Evolutionary conservation across 2,888 invertebrate species (phyloP), one percentile per base, ranked within the genome.

Genomic region (Carabus problematicus): DNA sequence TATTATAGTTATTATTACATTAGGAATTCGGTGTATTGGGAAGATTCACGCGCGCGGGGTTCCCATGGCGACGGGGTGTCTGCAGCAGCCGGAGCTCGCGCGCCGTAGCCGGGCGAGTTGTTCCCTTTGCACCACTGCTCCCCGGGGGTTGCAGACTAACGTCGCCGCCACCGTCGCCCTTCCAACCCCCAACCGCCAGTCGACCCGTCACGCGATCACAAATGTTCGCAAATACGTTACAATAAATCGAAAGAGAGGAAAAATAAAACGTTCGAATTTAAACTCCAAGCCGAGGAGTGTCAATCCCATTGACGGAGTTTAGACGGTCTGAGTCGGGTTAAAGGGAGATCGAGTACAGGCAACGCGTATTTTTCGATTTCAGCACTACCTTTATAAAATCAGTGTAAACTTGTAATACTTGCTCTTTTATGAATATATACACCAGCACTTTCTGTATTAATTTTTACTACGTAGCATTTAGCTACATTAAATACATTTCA

Each of bases 31-130:
- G 29, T 29, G 29, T 29, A 3, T 29, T 29, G 29, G 29, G 29
- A 29, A 29, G 29, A 29, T 29, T 29, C 29, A 29, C 29, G 52
- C 52, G 52, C 49, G 12, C 58, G 58, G 67, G 67, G 67, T 67
- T 67, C 67, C 67, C 67, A 67, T 67, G 67, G 67, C 67, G 67
- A 67, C 67, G 67, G 67, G 67, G 67, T 49, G 67, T 67, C 67
- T 67, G 67, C 67, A 67, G 67, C 67, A 67, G 67, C 67, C 60
- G 67, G 67, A 39, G 67, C 67, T 67, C 67, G 67, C 67, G 67
- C 49, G 49, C 45, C 66, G 58, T 47, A 60, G 47, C 66, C 58
- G 58, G 66, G 66, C 66, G 49, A 66, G 60, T 47, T 47, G 47
- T 47, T 47, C 47, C 47, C 47, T 47, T 16, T 52, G 19, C 52